These are phyloP conservation scores for Sebastes diploproa DNA, from an alignment of 2,797 vertebrate species.

Conservation along the genomic window DNA sequence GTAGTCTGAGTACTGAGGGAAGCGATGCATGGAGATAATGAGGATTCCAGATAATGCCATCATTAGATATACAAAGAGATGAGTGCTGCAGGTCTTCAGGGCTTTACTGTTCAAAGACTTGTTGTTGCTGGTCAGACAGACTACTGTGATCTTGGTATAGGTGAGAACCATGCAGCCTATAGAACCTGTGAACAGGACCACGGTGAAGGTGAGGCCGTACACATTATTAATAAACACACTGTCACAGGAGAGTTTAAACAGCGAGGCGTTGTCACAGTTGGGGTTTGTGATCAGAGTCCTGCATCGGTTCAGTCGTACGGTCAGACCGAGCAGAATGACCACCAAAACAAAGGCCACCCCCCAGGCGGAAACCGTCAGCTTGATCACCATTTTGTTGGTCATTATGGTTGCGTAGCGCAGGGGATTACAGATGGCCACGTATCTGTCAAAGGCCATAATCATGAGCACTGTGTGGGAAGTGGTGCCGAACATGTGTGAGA, in stretches of 20 bases:
- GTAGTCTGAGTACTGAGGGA: slow-evolving; percentile 39
- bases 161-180: slow-evolving; percentile 56
- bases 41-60: slow-evolving; percentile 18
- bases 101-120: slow-evolving; percentile 58
- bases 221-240: slow-evolving; percentile 77
- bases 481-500: slow-evolving; percentile 77
- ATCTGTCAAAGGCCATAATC: slow-evolving; percentile 86
- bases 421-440: slow-evolving; percentile 84
- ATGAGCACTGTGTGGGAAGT: slow-evolving; percentile 80
- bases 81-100: slow-evolving; percentile 45
- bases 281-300: slow-evolving; percentile 77
- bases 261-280: slow-evolving; percentile 81
- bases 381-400: slow-evolving; percentile 71
- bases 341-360: slow-evolving; percentile 49
- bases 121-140: slow-evolving; percentile 49
- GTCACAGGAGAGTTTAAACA: slow-evolving; percentile 80
- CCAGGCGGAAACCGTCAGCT: slow-evolving; percentile 63
- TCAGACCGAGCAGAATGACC: slow-evolving; percentile 48
- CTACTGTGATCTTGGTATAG: slow-evolving; percentile 34
- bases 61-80: slow-evolving; percentile 40
- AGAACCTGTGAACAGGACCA: slow-evolving; percentile 52
- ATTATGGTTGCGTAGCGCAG: slow-evolving; percentile 78
- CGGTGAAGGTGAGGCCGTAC: slow-evolving; percentile 76
- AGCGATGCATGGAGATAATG: slow-evolving; percentile 33
- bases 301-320: slow-evolving; percentile 45